Base-by-base conservation (phyloP, 1,140 invertebrate species). In the Drosophila grimshawi region DNA sequence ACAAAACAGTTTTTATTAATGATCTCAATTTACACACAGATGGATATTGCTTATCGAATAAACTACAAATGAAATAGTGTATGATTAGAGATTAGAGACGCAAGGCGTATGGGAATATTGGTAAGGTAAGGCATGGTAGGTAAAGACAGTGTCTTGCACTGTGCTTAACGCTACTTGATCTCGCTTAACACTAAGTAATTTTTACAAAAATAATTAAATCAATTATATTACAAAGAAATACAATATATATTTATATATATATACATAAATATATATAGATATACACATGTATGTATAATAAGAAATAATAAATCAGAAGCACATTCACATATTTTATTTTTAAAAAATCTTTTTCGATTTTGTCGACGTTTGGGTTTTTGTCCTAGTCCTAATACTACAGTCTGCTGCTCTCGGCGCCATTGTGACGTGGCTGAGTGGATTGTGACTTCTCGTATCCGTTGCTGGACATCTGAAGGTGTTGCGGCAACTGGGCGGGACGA, bases 361-460 rank as follows among this genome's bases (percentile, higher is more conserved):
- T 39, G 52, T 70, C 45, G 52, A 75, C 30, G 19, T 30, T 29
- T 41, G 51, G 32, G 32, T 62, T 30, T 57, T 27, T 7, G 8
- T 6, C n/a, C 11, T 41, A 35, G 51, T 49, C 45, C 45, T 70
- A 76, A 65, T 72, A 56, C 74, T 92, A 92, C 75, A 92, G 91
- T 92, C 91, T 92, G 76, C 91, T 92, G 75, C 91, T 92, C 82
- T 92, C 91, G 49, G 85, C 78, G 49, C 81, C 69, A 55, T 76
- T 88, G 19, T 66, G 60, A 67, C 77, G 71, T 43, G 66, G 48
- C 46, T 79, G 68, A 62, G 52, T 56, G 48, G 60, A 32, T 64
- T 73, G 76, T 43, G 76, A 76, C 70, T 90, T 90, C 52, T 90
- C 76, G 49, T 86, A 90, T 7, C 82, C 86, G 53, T 91, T 90